Base-by-base conservation (phyloP, 2,797 vertebrate species). In the Anguilla anguilla region DNA sequence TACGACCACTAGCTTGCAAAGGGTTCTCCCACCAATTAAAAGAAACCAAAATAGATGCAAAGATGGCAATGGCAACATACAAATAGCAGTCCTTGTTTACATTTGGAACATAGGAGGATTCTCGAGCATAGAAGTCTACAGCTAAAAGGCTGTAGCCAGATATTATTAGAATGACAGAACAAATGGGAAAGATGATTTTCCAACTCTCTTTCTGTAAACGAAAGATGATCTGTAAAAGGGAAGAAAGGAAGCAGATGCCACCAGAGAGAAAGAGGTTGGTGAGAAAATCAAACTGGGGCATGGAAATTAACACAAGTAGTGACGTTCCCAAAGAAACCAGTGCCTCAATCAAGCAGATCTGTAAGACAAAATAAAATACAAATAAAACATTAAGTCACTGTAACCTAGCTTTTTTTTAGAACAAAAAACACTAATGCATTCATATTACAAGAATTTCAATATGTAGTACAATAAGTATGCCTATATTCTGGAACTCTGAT, bases 1-100 rank as follows among this genome's bases (percentile, higher is more conserved):
- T 91, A n/a, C 64, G 89, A 88, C 93, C 94, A 35, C 94, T 93
- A 28, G 95, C 96, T 91, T 96, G 96, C 43, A 96, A 49, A 22
- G 95, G 91, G 89, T 97, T 97, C 93, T 97, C 96, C 96, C 96
- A 97, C 96, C 96, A 97, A 89, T 96, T 96, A 22, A 96, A 43
- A 0, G 96, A 97, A 53, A 96, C 82, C 0, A 97, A 91, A 6
- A 96, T 6, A 0, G 95, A 95, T 9, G 93, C 90, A 7, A 96
- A 87, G 85, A 96, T 94, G 25, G 94, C 95, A 46, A 96, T 3
- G 49, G 15, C 95, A 39, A 97, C 77, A 22, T 93, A 96, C 0
- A 87, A 0, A n/a, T 79, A 96, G 57, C 89, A 90, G 25, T 91
- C 49, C 0, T 0, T 0, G 0, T 9, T 25, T 83, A 94, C 92